Evolutionary conservation across 64 coral and sea anemone genomes (phyloP), one percentile per base, ranked within the genome.

Genomic region (Pachyseris speciosa): DNA sequence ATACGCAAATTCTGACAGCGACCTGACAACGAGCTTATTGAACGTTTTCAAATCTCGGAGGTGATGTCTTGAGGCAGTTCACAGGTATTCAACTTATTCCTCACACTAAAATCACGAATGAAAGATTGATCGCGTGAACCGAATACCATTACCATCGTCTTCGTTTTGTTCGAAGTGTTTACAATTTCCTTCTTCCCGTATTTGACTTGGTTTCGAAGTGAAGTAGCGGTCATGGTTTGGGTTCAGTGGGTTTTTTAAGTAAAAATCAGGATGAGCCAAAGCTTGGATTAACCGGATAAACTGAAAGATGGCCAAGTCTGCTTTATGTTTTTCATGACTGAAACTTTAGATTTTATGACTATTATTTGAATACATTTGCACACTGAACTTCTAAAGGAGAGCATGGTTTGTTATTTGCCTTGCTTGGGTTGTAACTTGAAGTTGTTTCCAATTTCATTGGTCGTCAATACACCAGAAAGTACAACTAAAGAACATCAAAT

Each of bases 51-150:
- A 79, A 15, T 22, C 30, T 32, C 0, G 17, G 6, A 79, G 30
- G 33, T 79, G 50, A 79, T n/a, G 6, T 22, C 22, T 29, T 8
- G 48, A 15, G 20, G 30, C 43, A 31, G 6, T 57, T 55, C 20
- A 32, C 47, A 79, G 75, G 75, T 79, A 79, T 57, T 57, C 5
- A 0, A 57, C 48, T 57, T 57, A n/a, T n/a, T n/a, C n/a, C n/a
- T n/a, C n/a, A n/a, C n/a, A n/a, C n/a, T 2, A 37, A 57, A 57
- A 79, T 57, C 27, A 10, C 30, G 38, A 22, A 12, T 45, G 72
- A 44, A 75, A n/a, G n/a, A n/a, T n/a, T n/a, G n/a, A n/a, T n/a
- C 19, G 47, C 48, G 30, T 15, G 4, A 41, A 37, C 27, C 36
- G 52, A 63, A 41, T 81, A 9, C 51, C 19, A 31, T 48, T 48